Percentiles rank a stretch among this genome's conserved stretches.
Evolutionary conservation across 2,113 vertebrate genomes (phyloP).

Genomic region (Ailurus styani): DNA sequence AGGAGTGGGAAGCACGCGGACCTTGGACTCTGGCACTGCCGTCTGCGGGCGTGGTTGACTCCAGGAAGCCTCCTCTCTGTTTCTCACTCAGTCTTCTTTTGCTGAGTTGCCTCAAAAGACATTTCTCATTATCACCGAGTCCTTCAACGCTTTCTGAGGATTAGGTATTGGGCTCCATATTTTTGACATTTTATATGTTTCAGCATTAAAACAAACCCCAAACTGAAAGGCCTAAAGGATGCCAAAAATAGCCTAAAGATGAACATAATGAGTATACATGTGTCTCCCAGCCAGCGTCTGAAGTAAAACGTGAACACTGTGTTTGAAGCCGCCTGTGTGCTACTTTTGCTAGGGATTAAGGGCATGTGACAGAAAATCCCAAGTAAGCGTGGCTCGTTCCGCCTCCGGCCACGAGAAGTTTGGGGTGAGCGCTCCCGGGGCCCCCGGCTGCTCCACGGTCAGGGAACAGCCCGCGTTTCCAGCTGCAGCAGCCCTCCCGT

Average conservation of each 20-base stretch:
- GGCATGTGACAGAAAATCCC: neutral
- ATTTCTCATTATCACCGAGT: neutral
- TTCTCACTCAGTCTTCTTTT: neutral
- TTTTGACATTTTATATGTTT: conserved; percentile 20
- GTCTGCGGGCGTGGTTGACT: neutral
- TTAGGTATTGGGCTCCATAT: neutral
- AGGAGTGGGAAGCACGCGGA: neutral
- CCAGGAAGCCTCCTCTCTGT: neutral
- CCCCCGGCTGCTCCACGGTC: neutral
- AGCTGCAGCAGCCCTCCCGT: neutral
- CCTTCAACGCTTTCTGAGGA: neutral
- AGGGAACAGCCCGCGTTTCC: neutral
- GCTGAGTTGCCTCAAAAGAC: neutral
- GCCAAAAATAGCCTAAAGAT: conserved; percentile 17
- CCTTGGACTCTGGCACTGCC: neutral
- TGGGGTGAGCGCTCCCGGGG: neutral
- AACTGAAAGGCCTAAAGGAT: neutral
- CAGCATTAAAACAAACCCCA: neutral
- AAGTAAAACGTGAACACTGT: neutral
- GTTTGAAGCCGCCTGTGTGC: neutral
- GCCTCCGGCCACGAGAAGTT: neutral
- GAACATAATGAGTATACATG: neutral
- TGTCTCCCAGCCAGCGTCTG: neutral
- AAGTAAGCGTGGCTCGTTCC: neutral
- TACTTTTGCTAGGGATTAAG: neutral